A percentile compares a stretch with the other conserved stretches of the same genome.
phyloP scores from a whole-genome alignment of 2,113 vertebrate genomes.

The Camelus bactrianus region DNA sequence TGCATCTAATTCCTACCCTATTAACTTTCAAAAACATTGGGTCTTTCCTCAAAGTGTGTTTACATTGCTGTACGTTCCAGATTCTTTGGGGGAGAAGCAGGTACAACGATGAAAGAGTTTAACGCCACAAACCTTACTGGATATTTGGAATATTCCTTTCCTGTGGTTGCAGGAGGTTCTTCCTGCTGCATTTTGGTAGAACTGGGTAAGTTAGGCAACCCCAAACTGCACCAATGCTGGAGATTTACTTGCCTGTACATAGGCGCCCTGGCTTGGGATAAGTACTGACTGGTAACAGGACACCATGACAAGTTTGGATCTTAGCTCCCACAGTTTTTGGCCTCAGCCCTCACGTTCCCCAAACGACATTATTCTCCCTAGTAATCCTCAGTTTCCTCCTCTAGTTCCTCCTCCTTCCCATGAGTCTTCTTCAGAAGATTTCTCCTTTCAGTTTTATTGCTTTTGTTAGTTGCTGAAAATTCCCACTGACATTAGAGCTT shows the following conservation, averaged over 20 bases:
- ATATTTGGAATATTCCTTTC: background rate
- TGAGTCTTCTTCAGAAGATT: background rate
- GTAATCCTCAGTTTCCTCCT: background rate
- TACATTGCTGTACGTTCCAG: background rate
- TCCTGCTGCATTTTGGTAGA: background rate
- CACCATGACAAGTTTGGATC: background rate
- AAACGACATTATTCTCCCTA: background rate
- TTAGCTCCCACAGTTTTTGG: background rate
- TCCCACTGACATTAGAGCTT: background rate
- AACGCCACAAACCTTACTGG: background rate
- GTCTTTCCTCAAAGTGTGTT: background rate
- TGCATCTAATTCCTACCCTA: background rate
- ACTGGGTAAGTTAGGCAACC: background rate
- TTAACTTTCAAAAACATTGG: background rate
- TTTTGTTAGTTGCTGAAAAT: background rate
- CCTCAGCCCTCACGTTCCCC: background rate
- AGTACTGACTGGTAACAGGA: background rate
- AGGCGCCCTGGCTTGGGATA: fast-evolving
- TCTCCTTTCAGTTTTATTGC: background rate
- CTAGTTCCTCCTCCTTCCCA: background rate
- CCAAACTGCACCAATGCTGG: background rate
- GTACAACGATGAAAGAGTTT: background rate
- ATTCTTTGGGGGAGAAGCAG: background rate
- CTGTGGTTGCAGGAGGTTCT: background rate
- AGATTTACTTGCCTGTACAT: background rate